These are phyloP conservation scores for Agrochola circellaris DNA, from an alignment of 2,888 invertebrate species.

Conservation along the genomic window DNA sequence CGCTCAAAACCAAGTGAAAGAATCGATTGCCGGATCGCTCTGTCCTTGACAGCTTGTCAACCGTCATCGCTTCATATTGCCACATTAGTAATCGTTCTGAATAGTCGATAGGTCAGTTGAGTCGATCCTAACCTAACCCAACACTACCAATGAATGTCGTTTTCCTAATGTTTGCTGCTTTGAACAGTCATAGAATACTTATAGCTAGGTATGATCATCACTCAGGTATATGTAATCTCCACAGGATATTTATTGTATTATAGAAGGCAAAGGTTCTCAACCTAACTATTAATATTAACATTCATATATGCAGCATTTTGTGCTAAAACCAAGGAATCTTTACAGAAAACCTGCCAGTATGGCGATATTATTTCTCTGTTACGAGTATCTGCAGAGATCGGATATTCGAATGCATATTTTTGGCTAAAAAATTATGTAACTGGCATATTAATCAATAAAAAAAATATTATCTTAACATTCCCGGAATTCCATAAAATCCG, in stretches of 20 bases:
- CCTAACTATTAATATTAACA: too few relatives aligned
- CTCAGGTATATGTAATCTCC: background rate
- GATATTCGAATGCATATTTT: too few relatives aligned
- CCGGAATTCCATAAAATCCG: too few relatives aligned
- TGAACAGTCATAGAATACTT: background rate
- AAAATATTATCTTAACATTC: too few relatives aligned
- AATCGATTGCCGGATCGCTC: background rate
- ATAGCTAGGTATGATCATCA: background rate
- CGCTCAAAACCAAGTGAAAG: background rate
- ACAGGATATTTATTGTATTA: background rate
- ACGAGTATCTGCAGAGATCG: too few relatives aligned
- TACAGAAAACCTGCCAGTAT: too few relatives aligned
- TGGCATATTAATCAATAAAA: too few relatives aligned
- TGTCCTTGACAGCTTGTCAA: background rate
- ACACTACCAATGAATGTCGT: background rate
- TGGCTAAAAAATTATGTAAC: too few relatives aligned
- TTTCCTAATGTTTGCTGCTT: background rate
- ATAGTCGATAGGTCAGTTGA: background rate
- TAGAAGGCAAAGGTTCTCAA: too few relatives aligned
- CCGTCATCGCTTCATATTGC: background rate
- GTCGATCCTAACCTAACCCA: background rate
- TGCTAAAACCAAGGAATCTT: too few relatives aligned
- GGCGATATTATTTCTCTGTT: background rate
- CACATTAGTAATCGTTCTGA: background rate
- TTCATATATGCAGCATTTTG: background rate